These are phyloP conservation scores for Merodon equestris DNA, from an alignment of 2,888 invertebrate species.

Conservation along the genomic window DNA sequence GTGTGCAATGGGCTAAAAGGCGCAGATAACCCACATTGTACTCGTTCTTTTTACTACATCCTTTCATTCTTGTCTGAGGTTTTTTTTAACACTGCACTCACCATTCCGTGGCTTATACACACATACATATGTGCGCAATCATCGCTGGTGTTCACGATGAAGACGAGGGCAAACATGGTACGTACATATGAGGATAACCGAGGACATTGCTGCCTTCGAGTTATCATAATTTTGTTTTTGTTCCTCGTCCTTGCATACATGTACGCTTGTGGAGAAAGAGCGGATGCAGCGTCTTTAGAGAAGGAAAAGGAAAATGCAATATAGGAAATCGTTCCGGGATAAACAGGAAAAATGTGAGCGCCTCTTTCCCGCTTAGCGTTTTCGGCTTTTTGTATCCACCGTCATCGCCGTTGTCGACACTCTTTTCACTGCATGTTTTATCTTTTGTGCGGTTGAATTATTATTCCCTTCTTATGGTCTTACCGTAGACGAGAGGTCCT, in stretches of 20 bases:
- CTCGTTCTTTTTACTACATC: slow-evolving; percentile 27
- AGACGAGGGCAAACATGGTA: slow-evolving; percentile 6
- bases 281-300: slow-evolving; percentile 76
- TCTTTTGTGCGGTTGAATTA: slow-evolving; percentile 63
- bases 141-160: slow-evolving; percentile 22
- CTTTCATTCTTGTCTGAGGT: slow-evolving; percentile 5
- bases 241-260: slow-evolving; percentile 47
- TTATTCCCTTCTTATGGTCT: slow-evolving; percentile 36
- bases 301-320: slow-evolving; percentile 78
- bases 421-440: slow-evolving; percentile 4
- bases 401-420: background rate
- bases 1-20: slow-evolving; percentile 61
- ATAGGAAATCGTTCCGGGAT: slow-evolving; percentile 78
- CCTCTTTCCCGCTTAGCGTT: slow-evolving; percentile 2
- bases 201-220: slow-evolving; percentile 53
- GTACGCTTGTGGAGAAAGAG: slow-evolving; percentile 39
- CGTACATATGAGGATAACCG: slow-evolving; percentile 34
- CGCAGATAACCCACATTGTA: slow-evolving; percentile 63
- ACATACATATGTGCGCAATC: slow-evolving; percentile 57
- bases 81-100: too few species aligned
- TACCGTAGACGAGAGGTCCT: too few species aligned
- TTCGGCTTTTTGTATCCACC: background rate
- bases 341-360: slow-evolving; percentile 68
- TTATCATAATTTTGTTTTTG: slow-evolving; percentile 62
- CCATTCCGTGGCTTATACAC: background rate